phyloP scores from a whole-genome alignment of 2,113 vertebrate genomes.

The Dicentrarchus labrax region DNA sequence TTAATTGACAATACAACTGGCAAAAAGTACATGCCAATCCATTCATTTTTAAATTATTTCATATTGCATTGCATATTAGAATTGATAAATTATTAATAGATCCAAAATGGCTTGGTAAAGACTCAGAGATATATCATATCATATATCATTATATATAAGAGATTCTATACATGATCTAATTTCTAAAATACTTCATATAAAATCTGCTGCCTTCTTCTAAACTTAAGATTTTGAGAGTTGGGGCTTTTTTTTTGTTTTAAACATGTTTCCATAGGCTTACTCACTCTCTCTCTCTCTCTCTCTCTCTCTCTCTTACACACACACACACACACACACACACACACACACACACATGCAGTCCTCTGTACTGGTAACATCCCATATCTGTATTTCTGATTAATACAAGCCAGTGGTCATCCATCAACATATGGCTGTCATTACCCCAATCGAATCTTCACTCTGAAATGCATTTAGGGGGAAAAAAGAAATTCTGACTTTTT shows the following conservation, averaged over 20 bases:
- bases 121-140: conserved; percentile 2
- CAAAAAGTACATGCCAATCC: neutral
- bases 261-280: conserved; percentile 1
- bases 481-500: conserved; percentile 67
- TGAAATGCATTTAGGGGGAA: conserved; percentile 72
- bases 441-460: conserved; percentile 79
- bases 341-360: conserved; percentile 14
- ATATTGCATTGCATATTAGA: neutral
- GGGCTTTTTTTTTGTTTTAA: conserved; percentile 1
- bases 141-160: neutral
- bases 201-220: neutral
- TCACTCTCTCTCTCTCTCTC: too few relatives aligned
- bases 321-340: neutral
- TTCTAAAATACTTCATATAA: conserved; percentile 13
- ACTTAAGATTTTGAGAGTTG: neutral
- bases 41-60: neutral
- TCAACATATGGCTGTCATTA: conserved; percentile 84
- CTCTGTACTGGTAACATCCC: conserved; percentile 63
- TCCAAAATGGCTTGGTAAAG: neutral
- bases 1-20: neutral
- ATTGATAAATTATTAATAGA: conserved; percentile 4
- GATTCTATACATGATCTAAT: neutral
- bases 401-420: conserved; percentile 78
- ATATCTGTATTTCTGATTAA: conserved; percentile 81
- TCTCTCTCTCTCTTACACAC: too few relatives aligned